Evolutionary conservation across 2,797 vertebrate species (phyloP).

Genomic region (Smutsia gigantea): DNA sequence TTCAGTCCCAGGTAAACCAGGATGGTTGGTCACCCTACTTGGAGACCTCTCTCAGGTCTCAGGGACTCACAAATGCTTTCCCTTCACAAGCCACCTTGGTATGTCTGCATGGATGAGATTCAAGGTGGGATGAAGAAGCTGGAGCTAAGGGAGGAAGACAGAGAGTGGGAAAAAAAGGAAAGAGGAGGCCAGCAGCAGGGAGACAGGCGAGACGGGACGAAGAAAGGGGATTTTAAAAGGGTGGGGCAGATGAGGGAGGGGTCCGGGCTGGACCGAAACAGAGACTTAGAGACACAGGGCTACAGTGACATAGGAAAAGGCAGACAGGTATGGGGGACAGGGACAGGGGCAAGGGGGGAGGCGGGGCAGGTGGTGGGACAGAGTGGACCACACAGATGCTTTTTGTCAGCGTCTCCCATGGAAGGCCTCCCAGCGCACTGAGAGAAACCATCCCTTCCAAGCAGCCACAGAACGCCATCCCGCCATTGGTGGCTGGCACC

Average conservation of each 20-base stretch:
- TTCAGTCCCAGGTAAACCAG: background rate
- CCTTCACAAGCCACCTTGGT: background rate
- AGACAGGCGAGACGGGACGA: background rate
- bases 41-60: background rate
- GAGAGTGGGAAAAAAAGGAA: no score
- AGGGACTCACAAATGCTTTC: background rate
- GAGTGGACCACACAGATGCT: background rate
- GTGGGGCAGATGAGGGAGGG: background rate
- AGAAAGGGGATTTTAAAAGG: background rate
- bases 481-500: background rate
- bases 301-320: background rate
- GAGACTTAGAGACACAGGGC: background rate
- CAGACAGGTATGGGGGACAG: no score
- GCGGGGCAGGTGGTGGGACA: background rate
- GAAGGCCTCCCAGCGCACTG: background rate
- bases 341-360: background rate
- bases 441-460: background rate
- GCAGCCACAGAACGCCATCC: background rate
- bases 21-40: background rate
- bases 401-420: accelerated
- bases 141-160: background rate
- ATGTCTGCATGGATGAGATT: no score
- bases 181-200: background rate
- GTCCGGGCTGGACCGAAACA: accelerated
- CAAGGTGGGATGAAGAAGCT: background rate